Conservation (phyloP, 2,113 vertebrate species). For the Otus sunia region DNA sequence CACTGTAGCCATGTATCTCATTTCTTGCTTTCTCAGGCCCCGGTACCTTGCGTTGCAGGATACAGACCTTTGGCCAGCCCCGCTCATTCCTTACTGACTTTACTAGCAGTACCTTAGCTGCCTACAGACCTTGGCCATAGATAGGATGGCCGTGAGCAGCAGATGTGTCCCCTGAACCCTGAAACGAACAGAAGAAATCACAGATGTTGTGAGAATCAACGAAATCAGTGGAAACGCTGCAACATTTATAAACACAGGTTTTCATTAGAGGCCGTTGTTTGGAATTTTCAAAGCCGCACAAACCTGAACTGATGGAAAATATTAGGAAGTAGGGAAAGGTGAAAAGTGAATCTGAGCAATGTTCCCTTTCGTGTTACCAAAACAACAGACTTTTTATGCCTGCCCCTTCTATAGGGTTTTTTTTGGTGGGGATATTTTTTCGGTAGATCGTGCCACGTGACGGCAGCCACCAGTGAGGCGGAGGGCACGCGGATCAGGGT, state of each 20-base stretch:
- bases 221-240: neutral
- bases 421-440: neutral
- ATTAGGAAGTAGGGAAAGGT: neutral
- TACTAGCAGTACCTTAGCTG: neutral
- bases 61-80: neutral
- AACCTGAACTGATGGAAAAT: neutral
- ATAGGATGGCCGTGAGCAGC: neutral
- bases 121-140: neutral
- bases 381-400: neutral
- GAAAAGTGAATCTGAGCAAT: neutral
- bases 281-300: neutral
- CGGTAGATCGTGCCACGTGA: fast-evolving
- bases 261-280: neutral
- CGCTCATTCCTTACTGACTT: neutral
- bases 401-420: fast-evolving
- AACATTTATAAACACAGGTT: neutral
- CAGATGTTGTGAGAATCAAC: neutral
- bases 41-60: fast-evolving
- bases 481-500: fast-evolving
- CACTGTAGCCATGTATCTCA: neutral
- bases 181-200: neutral
- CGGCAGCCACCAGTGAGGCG: fast-evolving
- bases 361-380: neutral
- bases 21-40: neutral
- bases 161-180: fast-evolving